Percentiles rank a stretch among this genome's conserved stretches.
Conservation (phyloP, 2,113 vertebrate species). For the Nibea coibor region DNA sequence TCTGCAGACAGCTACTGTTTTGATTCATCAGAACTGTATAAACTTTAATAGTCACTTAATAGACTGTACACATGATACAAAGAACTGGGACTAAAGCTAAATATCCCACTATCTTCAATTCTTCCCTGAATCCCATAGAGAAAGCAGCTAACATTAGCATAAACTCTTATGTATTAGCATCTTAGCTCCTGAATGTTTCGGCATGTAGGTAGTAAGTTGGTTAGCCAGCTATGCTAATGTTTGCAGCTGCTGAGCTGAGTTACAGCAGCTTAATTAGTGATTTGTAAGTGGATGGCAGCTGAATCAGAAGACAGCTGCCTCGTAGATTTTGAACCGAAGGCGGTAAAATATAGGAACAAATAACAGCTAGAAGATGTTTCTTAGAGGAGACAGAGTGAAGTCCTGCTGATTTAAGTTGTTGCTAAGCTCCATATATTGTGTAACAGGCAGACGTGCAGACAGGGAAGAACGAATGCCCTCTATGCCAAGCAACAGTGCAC, state of each 20-base stretch:
- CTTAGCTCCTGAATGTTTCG: not conserved
- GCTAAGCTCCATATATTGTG: slow-evolving; percentile 7
- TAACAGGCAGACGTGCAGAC: slow-evolving; percentile 3
- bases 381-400: slow-evolving; percentile 23
- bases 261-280: not conserved
- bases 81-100: no score
- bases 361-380: slow-evolving; percentile 7
- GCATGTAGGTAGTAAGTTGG: not conserved
- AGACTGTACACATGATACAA: no score
- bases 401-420: slow-evolving; percentile 30
- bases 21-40: no score
- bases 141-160: not conserved
- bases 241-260: not conserved
- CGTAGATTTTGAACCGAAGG: not conserved
- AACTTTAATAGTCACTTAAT: no score
- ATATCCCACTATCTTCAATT: no score
- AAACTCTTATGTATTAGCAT: not conserved
- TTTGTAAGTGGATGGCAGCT: not conserved
- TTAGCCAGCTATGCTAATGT: not conserved
- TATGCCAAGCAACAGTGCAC: not conserved
- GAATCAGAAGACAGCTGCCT: not conserved
- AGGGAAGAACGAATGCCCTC: slow-evolving; percentile 9
- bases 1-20: no score
- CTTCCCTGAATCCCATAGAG: no score
- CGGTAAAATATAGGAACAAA: not conserved